Percentiles rank a stretch among this genome's conserved stretches.
These are phyloP conservation scores for Carassius auratus DNA, from an alignment of 2,113 vertebrate genomes.

Conservation along the genomic window DNA sequence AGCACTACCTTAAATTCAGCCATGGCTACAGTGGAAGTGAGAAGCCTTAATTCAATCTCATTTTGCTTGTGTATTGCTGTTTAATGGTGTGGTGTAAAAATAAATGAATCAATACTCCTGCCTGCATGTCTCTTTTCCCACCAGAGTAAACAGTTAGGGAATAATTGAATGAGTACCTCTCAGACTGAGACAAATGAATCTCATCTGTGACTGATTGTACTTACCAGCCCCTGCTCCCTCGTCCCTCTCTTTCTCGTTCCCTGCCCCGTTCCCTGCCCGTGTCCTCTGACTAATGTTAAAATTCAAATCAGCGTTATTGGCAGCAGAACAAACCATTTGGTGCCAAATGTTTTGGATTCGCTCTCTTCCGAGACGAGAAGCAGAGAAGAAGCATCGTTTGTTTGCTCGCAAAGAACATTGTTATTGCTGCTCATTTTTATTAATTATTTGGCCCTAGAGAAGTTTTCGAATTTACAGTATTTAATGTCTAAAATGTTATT, in stretches of 20 bases:
- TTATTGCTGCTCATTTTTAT: conserved; percentile 15
- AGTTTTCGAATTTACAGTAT: not conserved
- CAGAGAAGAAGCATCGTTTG: not conserved
- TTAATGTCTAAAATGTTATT: not conserved
- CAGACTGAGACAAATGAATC: conserved; percentile 78
- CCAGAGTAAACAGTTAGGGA: conserved; percentile 72
- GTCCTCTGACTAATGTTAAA: conserved; percentile 58
- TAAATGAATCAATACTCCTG: conserved; percentile 70
- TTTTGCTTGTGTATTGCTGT: conserved; percentile 52
- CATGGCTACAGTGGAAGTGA: conserved; percentile 1
- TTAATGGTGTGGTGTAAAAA: conserved; percentile 63
- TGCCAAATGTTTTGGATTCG: conserved; percentile 54
- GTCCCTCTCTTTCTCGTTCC: conserved; percentile 14
- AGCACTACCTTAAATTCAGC: conserved; percentile 14
- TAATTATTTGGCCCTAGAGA: conserved; percentile 26
- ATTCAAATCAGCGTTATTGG: conserved; percentile 65
- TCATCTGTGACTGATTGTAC: conserved; percentile 76
- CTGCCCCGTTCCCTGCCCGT: not conserved
- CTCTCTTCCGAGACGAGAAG: conserved; percentile 46
- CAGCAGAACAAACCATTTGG: conserved; percentile 57
- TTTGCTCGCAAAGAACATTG: conserved; percentile 2
- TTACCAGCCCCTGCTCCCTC: conserved; percentile 47
- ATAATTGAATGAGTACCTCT: conserved; percentile 74
- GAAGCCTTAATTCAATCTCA: conserved; percentile 59
- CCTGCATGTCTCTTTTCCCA: conserved; percentile 56